Conservation (phyloP, 2,888 invertebrate species). For the Tenthredo livida region DNA sequence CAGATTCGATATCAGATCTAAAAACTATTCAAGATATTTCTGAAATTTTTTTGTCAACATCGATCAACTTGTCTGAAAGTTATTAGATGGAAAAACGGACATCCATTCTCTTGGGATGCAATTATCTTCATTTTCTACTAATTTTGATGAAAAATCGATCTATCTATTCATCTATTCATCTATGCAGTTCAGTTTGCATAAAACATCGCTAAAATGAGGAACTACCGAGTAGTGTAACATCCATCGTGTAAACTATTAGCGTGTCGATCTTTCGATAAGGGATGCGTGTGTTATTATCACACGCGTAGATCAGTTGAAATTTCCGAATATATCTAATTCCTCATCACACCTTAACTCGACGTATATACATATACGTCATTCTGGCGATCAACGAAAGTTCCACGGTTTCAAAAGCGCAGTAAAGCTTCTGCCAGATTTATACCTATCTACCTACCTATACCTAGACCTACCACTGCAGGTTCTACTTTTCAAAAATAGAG, state of each 20-base stretch:
- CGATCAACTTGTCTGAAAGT: too few relatives aligned
- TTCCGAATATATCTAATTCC: not conserved
- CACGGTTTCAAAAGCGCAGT: not conserved
- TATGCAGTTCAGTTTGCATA: not conserved
- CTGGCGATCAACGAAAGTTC: not conserved
- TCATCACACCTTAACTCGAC: not conserved
- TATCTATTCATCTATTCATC: not conserved
- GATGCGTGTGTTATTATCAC: not conserved
- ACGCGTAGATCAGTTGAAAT: not conserved
- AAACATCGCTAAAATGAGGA: not conserved
- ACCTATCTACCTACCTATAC: not conserved
- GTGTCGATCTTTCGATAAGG: not conserved
- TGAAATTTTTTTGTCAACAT: too few relatives aligned
- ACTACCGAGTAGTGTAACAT: not conserved
- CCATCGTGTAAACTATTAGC: not conserved
- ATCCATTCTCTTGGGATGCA: not conserved
- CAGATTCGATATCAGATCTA: not conserved
- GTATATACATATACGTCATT: not conserved
- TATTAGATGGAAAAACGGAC: not conserved
- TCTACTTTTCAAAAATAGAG: constrained; percentile 11
- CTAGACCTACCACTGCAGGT: not conserved
- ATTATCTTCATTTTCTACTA: not conserved
- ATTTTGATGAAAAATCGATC: not conserved
- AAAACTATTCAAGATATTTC: not conserved
- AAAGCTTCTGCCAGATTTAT: not conserved